phyloP scores from a whole-genome alignment of 2,113 vertebrate genomes.

The Ascaphus truei region DNA sequence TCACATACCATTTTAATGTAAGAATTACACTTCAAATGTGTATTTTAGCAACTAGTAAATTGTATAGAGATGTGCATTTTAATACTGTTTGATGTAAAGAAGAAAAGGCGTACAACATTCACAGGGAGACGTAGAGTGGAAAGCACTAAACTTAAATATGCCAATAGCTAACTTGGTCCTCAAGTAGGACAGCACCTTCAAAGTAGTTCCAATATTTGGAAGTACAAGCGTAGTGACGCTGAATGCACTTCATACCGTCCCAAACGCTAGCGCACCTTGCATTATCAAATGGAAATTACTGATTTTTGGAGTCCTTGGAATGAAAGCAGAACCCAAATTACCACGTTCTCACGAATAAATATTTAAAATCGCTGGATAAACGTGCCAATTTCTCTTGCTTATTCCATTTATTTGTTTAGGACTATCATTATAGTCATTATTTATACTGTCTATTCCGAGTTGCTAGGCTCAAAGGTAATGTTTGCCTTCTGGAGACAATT shows the following conservation, averaged over 20 bases:
- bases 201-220: not conserved
- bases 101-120: too few relatives aligned
- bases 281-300: not conserved
- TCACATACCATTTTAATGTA: too few relatives aligned
- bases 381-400: not conserved
- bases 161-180: constrained; percentile 21
- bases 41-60: too few relatives aligned
- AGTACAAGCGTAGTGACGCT: not conserved
- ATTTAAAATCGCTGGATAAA: not conserved
- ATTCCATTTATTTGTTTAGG: constrained; percentile 1
- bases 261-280: constrained; percentile 10
- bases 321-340: not conserved
- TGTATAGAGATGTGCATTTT: too few relatives aligned
- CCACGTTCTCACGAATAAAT: not conserved
- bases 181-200: not conserved
- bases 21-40: too few relatives aligned
- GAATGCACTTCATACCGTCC: not conserved
- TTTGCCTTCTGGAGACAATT: constrained; percentile 17
- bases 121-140: too few relatives aligned
- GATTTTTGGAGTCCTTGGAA: not conserved
- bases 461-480: not conserved
- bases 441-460: not conserved
- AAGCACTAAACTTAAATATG: not conserved
- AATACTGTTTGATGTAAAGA: too few relatives aligned
- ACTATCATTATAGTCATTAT: constrained; percentile 10